phyloP scores from a whole-genome alignment of 2,113 vertebrate species.

The Cepphus grylle region DNA sequence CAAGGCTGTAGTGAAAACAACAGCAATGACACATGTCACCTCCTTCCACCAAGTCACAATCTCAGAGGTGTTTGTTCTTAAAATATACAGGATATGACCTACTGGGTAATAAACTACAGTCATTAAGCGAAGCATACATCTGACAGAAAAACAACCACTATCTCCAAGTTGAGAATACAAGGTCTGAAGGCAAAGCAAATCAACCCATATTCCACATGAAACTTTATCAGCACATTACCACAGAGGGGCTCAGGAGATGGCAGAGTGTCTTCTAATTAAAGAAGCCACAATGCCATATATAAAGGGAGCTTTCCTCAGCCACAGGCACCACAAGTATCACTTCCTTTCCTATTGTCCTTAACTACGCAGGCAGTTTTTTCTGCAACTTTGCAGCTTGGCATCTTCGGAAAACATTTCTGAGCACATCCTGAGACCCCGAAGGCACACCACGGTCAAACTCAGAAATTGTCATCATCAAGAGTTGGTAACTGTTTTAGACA shows the following conservation, averaged over 20 bases:
- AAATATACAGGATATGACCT: slow-evolving; percentile 78
- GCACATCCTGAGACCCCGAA: background rate
- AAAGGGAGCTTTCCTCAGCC: background rate
- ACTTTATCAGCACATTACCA: slow-evolving; percentile 41
- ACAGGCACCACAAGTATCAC: background rate
- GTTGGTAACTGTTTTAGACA: background rate
- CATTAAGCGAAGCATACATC: slow-evolving; percentile 69
- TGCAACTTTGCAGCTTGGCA: background rate
- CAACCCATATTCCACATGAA: slow-evolving; percentile 56
- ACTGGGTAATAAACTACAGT: slow-evolving; percentile 76
- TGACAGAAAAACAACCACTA: slow-evolving; percentile 72
- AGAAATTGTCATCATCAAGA: background rate
- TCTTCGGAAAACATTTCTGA: background rate
- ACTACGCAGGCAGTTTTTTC: background rate
- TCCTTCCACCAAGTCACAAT: slow-evolving; percentile 77
- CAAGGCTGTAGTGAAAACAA: slow-evolving; percentile 81
- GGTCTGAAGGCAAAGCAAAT: slow-evolving; percentile 70
- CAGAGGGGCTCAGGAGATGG: slow-evolving; percentile 19
- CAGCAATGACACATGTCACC: slow-evolving; percentile 78
- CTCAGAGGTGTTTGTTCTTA: slow-evolving; percentile 77
- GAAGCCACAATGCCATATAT: background rate
- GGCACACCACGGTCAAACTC: background rate
- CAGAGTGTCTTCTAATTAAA: slow-evolving; percentile 55
- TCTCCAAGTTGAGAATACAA: slow-evolving; percentile 64
- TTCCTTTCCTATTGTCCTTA: background rate